Evolutionary conservation across 2,113 vertebrate species (phyloP), one percentile per base, ranked within the genome.

Genomic region (Megaptera novaeangliae): DNA sequence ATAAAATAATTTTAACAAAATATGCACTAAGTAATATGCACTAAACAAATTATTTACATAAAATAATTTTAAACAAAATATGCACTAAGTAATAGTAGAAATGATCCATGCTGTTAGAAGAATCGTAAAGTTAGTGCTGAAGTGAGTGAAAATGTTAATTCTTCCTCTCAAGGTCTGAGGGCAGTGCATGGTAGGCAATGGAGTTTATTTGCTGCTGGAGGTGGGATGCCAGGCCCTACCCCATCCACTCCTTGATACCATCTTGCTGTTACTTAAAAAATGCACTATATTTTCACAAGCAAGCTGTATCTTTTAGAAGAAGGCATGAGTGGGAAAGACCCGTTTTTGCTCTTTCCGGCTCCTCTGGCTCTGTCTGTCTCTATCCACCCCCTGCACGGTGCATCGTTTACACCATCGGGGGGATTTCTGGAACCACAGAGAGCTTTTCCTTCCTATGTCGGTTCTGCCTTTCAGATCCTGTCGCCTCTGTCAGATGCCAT

Each of bases 401-500:
- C 52, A 3, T 49, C 59, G 0, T 29, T 12, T 0, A 4, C 3
- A n/a, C 3, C 1, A 0, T 1, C 0, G 68, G 3, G 8, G 21
- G 27, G 9, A 39, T 0, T 34, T 41, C 15, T 0, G 1, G 15
- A 3, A 8, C 39, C 23, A 25, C 27, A 36, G 2, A 4, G 25
- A 17, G 39, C 71, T 34, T 15, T 41, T 66, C 63, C 8, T 14
- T 41, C 57, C 96, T 21, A 72, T 82, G 55, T 5, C 1, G 5
- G 0, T 41, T 97, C 97, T 84, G 31, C 88, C 84, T 52, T 94
- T 3, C 98, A 99, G 99, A 99, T 99, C 61, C 98, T 99, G 97
- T 99, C 99, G 9, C 99, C 99, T 0, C 98, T 99, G 49, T 99
- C 99, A 0, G 99, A 99, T 2, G 98, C 99, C 90, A 99, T 99